These are phyloP conservation scores for Drosophila ironensis DNA, from an alignment of 1,140 invertebrate genomes.

Conservation along the genomic window DNA sequence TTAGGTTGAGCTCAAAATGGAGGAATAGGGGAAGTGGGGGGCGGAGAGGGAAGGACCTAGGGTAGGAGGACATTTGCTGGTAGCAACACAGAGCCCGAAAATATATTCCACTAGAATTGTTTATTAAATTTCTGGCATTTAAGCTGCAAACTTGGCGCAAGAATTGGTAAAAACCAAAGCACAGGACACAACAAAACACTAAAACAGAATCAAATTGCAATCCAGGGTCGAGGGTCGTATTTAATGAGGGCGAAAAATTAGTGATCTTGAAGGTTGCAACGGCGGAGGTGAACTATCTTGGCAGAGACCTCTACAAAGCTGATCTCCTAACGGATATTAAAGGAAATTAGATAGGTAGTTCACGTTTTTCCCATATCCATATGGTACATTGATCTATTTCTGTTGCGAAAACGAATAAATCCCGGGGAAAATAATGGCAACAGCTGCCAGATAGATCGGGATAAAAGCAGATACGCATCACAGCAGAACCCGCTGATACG, in stretches of 20 bases:
- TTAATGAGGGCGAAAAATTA: constrained; percentile 19
- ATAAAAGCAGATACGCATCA: constrained; percentile 10
- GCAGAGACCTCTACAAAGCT: no score
- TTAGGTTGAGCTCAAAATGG: constrained; percentile 21
- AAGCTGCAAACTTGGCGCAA: constrained; percentile 60
- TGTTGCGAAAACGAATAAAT: background rate
- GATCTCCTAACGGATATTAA: no score
- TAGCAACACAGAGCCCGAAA: constrained; percentile 47
- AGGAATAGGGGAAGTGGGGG: background rate
- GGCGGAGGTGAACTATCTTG: background rate
- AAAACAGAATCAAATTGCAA: constrained; percentile 34
- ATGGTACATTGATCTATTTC: background rate
- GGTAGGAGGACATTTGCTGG: constrained; percentile 31
- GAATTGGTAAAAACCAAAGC: constrained; percentile 50
- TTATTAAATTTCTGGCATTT: constrained; percentile 80
- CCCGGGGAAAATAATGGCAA: background rate
- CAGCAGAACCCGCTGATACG: background rate
- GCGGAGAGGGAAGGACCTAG: constrained; percentile 22
- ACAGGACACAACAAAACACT: constrained; percentile 13
- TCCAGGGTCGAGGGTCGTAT: constrained; percentile 6
- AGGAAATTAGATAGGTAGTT: no score
- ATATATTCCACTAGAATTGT: constrained; percentile 74
- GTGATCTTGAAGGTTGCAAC: constrained; percentile 11
- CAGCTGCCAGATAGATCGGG: constrained; percentile 1
- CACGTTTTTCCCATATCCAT: background rate